phyloP scores from a whole-genome alignment of 2,113 vertebrate genomes.

The Nicator chloris region DNA sequence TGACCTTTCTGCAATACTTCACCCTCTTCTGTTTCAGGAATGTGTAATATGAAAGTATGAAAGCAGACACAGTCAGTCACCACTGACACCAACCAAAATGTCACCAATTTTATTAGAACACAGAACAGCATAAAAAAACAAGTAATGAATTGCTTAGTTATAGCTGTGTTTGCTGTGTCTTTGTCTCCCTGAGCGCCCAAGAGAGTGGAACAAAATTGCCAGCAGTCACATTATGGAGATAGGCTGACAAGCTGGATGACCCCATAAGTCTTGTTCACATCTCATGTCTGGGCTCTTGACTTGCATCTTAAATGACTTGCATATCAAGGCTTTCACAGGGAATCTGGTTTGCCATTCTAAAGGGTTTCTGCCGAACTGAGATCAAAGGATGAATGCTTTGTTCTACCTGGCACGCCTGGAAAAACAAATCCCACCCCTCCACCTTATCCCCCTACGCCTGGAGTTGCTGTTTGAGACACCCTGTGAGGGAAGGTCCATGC shows the following conservation, averaged over 20 bases:
- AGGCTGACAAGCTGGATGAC: background rate
- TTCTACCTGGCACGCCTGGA: background rate
- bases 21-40: background rate
- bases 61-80: background rate
- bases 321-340: background rate
- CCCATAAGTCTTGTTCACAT: background rate
- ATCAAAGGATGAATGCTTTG: background rate
- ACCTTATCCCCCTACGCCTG: background rate
- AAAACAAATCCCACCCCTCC: background rate
- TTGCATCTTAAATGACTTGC: background rate
- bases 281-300: background rate
- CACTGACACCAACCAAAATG: background rate
- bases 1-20: background rate
- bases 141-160: background rate
- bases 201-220: background rate
- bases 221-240: background rate
- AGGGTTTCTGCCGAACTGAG: background rate
- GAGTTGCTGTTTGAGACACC: background rate
- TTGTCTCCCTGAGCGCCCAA: background rate
- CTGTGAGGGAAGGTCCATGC: background rate
- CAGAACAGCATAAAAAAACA: background rate
- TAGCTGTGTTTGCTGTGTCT: background rate
- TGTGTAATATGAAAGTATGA: background rate
- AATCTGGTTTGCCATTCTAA: background rate
- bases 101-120: slow-evolving; percentile 2